A percentile compares a stretch with the other conserved stretches of the same genome.
Conservation (phyloP, 2,797 vertebrate species). For the Brotula barbata region DNA sequence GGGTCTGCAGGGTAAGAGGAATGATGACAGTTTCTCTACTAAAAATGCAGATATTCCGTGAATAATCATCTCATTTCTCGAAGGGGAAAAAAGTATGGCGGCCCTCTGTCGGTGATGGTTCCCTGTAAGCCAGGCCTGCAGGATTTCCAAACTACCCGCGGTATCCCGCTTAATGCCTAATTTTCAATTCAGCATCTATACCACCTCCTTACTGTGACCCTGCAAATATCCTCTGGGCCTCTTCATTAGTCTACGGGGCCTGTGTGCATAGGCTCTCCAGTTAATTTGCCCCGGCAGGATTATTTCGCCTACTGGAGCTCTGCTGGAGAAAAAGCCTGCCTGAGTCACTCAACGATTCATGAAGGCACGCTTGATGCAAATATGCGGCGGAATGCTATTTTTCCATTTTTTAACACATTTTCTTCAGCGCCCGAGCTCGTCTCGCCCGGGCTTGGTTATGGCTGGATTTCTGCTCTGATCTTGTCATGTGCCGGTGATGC, state of each 20-base stretch:
- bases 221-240: slow-evolving; percentile 84
- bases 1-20: slow-evolving; percentile 70
- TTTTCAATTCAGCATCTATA: slow-evolving; percentile 73
- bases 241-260: slow-evolving; percentile 78
- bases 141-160: slow-evolving; percentile 69
- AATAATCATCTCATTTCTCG: slow-evolving; percentile 76
- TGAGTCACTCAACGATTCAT: slow-evolving; percentile 48
- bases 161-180: slow-evolving; percentile 77
- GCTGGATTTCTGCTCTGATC: slow-evolving; percentile 65
- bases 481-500: slow-evolving; percentile 65
- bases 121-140: slow-evolving; percentile 74
- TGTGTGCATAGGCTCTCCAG: slow-evolving; percentile 74
- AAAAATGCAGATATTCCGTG: slow-evolving; percentile 68
- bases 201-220: slow-evolving; percentile 80
- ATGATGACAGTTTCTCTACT: slow-evolving; percentile 59
- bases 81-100: slow-evolving; percentile 46
- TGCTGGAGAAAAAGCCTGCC: slow-evolving; percentile 35
- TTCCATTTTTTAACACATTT: slow-evolving; percentile 36
- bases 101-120: slow-evolving; percentile 62
- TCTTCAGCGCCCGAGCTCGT: slow-evolving; percentile 61
- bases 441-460: slow-evolving; percentile 72
- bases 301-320: slow-evolving; percentile 64
- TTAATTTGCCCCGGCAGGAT: slow-evolving; percentile 79
- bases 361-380: slow-evolving; percentile 49
- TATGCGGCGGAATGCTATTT: slow-evolving; percentile 50